Conservation (phyloP, 1,140 invertebrate species). For the Glomeris maerens region DNA sequence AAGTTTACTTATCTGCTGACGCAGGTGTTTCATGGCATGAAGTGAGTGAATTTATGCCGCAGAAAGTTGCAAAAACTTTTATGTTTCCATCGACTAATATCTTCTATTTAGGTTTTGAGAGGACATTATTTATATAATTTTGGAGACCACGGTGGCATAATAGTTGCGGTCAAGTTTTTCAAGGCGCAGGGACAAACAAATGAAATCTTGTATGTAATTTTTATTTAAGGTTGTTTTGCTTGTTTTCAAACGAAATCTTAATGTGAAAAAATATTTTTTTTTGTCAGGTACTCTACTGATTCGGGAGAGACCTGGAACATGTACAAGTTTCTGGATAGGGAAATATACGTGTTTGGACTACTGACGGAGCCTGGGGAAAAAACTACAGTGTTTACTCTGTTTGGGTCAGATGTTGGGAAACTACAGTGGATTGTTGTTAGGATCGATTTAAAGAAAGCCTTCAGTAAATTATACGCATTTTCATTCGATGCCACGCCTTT, state of each 20-base stretch:
- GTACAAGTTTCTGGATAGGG: constrained; percentile 50
- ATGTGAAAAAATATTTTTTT: constrained; percentile 6
- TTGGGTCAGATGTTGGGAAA: constrained; percentile 56
- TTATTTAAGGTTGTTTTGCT: constrained; percentile 1
- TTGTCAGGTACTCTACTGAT: constrained; percentile 56
- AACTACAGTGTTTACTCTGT: constrained; percentile 78
- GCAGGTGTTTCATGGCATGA: constrained; percentile 71
- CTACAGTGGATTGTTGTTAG: constrained; percentile 75
- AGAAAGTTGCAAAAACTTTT: not conserved
- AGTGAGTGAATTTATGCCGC: constrained; percentile 35
- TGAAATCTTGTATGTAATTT: constrained; percentile 40
- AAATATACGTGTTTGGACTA: constrained; percentile 57
- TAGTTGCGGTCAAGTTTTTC: constrained; percentile 68
- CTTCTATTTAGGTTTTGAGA: constrained; percentile 41
- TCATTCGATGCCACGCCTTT: not conserved
- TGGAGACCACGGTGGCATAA: constrained; percentile 75
- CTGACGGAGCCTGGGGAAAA: constrained; percentile 86
- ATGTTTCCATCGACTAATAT: not conserved
- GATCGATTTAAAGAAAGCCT: constrained; percentile 56
- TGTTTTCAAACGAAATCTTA: constrained; percentile 1
- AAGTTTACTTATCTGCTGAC: constrained; percentile 66
- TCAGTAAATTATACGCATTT: constrained; percentile 34
- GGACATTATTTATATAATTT: constrained; percentile 77
- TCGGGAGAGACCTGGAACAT: constrained; percentile 67
- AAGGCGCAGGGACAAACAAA: constrained; percentile 49